phyloP scores from a whole-genome alignment of 2,797 vertebrate species.

The Galagoides demidoff region DNA sequence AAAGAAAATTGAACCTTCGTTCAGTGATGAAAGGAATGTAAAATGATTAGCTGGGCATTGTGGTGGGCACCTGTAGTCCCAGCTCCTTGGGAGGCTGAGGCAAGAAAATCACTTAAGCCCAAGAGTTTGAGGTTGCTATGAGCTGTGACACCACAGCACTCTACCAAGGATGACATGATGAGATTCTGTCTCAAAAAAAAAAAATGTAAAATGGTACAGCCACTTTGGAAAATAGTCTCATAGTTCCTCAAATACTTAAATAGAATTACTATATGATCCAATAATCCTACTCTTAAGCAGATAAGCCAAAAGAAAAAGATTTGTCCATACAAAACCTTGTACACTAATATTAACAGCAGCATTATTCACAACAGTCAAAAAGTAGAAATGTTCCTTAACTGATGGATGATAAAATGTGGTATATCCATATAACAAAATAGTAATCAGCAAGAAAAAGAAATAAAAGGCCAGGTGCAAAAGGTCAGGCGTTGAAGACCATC shows the following conservation, averaged over 20 bases:
- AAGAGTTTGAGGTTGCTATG: too few species aligned
- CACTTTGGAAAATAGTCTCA: constrained; percentile 4
- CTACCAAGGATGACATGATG: too few species aligned
- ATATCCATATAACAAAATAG: background rate
- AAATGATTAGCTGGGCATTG: background rate
- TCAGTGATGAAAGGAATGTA: background rate
- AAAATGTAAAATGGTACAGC: background rate
- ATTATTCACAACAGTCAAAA: constrained; percentile 17
- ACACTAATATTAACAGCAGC: background rate
- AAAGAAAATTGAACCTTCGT: background rate
- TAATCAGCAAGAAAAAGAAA: background rate
- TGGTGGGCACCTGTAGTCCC: too few species aligned
- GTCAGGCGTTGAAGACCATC: background rate
- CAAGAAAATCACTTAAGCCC: too few species aligned
- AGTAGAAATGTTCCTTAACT: background rate
- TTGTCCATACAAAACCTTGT: background rate
- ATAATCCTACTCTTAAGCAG: background rate
- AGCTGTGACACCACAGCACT: too few species aligned
- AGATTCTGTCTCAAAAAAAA: too few species aligned
- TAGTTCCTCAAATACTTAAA: background rate
- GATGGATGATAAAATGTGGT: constrained; percentile 30
- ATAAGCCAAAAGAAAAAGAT: background rate
- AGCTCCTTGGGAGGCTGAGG: too few species aligned
- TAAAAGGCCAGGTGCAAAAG: background rate
- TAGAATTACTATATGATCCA: background rate